Conservation (phyloP, 1,140 invertebrate species). For the Asbolus verrucosus region DNA sequence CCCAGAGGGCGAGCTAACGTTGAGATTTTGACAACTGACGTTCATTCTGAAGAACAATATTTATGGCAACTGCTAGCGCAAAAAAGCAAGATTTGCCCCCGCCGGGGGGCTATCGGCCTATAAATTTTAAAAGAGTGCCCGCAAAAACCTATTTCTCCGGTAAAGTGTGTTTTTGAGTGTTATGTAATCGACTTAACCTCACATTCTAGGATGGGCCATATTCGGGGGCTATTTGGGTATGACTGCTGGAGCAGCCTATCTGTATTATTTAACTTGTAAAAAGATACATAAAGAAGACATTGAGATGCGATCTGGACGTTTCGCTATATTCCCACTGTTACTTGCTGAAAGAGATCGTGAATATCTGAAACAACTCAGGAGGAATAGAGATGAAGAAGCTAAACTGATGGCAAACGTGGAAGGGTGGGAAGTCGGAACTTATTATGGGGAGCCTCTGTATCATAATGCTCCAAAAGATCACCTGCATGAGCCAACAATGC, state of each 20-base stretch:
- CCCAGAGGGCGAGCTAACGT: no score
- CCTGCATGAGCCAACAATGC: constrained; percentile 72
- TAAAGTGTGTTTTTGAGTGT: constrained; percentile 60
- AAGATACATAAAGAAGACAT: constrained; percentile 70
- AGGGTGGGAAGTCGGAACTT: constrained; percentile 91
- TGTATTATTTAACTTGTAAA: constrained; percentile 71
- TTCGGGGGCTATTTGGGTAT: constrained; percentile 73
- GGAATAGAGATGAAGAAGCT: constrained; percentile 86
- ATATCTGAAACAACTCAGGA: constrained; percentile 83
- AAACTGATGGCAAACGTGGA: constrained; percentile 89
- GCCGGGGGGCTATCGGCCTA: constrained; percentile 81
- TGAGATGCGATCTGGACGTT: constrained; percentile 79
- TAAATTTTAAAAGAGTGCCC: constrained; percentile 78
- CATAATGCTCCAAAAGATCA: constrained; percentile 66
- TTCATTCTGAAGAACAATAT: constrained; percentile 17
- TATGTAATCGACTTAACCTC: constrained; percentile 33
- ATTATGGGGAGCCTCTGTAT: constrained; percentile 85
- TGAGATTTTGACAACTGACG: not conserved
- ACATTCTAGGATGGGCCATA: constrained; percentile 68
- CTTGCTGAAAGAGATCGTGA: constrained; percentile 84
- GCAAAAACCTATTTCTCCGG: constrained; percentile 77
- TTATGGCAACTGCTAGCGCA: constrained; percentile 48
- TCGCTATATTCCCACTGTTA: constrained; percentile 81
- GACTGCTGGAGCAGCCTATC: constrained; percentile 69
- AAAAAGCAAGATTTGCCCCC: constrained; percentile 88